These are phyloP conservation scores for Cryptocheilus praepositus DNA, from an alignment of 2,888 invertebrate genomes.

Conservation along the genomic window DNA sequence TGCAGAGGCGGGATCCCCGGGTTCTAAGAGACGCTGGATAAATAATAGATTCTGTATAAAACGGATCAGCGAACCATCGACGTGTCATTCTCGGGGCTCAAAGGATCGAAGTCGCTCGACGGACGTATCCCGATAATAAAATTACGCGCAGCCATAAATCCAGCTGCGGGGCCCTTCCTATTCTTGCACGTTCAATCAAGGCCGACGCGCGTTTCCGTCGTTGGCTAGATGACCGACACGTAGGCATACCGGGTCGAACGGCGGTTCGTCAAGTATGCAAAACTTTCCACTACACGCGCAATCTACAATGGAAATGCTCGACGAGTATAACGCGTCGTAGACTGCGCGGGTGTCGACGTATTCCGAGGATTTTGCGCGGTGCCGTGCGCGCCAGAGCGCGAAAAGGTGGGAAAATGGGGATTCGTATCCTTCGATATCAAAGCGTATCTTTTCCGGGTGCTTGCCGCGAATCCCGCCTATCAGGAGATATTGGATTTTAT, in stretches of 20 bases:
- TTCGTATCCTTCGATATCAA: too few species aligned
- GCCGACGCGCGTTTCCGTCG: slow-evolving; percentile 8
- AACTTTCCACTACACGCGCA: slow-evolving; percentile 48
- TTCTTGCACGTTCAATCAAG: slow-evolving; percentile 31
- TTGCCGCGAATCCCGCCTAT: too few species aligned
- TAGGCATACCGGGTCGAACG: too few species aligned
- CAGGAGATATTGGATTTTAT: too few species aligned
- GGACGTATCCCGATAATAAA: slow-evolving; percentile 1
- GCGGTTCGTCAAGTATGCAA: slow-evolving; percentile 58
- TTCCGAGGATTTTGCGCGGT: not conserved
- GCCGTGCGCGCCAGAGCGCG: not conserved
- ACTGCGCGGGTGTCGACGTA: too few species aligned
- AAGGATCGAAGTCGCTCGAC: not conserved
- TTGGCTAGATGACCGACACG: not conserved
- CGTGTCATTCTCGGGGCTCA: too few species aligned
- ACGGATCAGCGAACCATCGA: too few species aligned
- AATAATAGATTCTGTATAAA: too few species aligned
- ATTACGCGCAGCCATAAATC: slow-evolving; percentile 17
- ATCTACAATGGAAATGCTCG: slow-evolving; percentile 60
- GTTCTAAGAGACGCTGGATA: too few species aligned
- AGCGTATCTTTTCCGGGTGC: too few species aligned
- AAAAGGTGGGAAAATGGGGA: too few species aligned
- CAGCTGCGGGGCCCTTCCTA: slow-evolving; percentile 10
- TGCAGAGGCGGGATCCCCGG: not conserved
- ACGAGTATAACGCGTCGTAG: slow-evolving; percentile 19